A percentile compares a stretch with the other conserved stretches of the same genome.
Evolutionary conservation across 2,797 vertebrate species (phyloP).

Genomic region (Benthosema pterotum): DNA sequence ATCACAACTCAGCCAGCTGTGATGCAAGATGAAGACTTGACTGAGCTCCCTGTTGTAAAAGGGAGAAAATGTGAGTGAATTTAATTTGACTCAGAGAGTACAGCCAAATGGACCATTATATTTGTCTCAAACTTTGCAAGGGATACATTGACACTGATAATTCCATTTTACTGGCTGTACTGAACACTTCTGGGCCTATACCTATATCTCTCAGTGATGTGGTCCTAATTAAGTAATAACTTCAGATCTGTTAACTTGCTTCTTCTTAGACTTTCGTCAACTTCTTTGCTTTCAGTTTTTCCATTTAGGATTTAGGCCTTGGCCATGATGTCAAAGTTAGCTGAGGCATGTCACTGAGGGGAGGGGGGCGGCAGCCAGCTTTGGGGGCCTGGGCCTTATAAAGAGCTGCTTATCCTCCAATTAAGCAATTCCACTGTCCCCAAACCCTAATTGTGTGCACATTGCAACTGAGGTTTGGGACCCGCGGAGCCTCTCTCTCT

Average conservation of each 20-base stretch:
- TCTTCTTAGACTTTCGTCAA: not conserved
- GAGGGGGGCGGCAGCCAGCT: conserved; percentile 55
- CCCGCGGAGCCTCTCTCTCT: conserved; percentile 59
- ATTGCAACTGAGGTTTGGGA: conserved; percentile 67
- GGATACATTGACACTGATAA: too few species aligned
- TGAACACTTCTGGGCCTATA: too few species aligned
- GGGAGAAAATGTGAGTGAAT: not conserved
- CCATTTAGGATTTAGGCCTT: conserved; percentile 16
- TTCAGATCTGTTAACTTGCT: too few species aligned
- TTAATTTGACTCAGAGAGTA: too few species aligned
- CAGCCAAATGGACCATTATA: too few species aligned
- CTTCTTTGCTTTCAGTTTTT: conserved; percentile 6
- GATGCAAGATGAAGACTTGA: conserved; percentile 55
- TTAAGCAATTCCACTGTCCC: conserved; percentile 80
- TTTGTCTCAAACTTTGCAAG: too few species aligned
- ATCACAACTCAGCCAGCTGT: conserved; percentile 60
- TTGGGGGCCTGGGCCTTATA: conserved; percentile 53
- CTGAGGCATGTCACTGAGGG: conserved; percentile 40
- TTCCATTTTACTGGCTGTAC: too few species aligned
- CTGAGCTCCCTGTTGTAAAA: conserved; percentile 44
- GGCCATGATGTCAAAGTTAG: conserved; percentile 30
- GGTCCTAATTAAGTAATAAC: too few species aligned
- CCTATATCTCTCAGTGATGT: too few species aligned
- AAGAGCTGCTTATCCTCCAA: conserved; percentile 78
- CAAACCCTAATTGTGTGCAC: conserved; percentile 76